Evolutionary conservation across 2,113 vertebrate genomes (phyloP).

Genomic region (Pyxicephalus adspersus): DNA sequence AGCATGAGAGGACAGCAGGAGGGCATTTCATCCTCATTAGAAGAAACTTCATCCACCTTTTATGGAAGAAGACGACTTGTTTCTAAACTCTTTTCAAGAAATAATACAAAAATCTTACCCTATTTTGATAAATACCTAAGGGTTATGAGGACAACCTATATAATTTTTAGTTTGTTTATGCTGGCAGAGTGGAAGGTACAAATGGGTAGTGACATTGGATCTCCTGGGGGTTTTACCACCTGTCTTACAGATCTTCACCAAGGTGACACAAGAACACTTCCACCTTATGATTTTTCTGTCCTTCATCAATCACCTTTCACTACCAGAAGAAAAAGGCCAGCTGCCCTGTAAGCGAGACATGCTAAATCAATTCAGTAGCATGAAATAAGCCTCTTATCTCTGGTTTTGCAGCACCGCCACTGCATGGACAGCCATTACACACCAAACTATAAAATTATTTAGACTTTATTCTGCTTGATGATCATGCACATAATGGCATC

Average conservation of each 20-base stretch:
- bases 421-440: background rate
- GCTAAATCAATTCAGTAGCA: slow-evolving; percentile 48
- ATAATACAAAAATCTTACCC: slow-evolving; percentile 39
- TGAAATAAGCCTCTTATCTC: slow-evolving; percentile 55
- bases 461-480: slow-evolving; percentile 7
- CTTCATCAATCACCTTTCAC: slow-evolving; percentile 27
- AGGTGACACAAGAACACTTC: slow-evolving; percentile 42
- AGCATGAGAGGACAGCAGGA: slow-evolving; percentile 26
- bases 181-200: slow-evolving; percentile 9
- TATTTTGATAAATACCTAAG: slow-evolving; percentile 40
- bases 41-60: slow-evolving; percentile 28
- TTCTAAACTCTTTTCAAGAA: slow-evolving; percentile 24
- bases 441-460: slow-evolving; percentile 21
- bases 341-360: slow-evolving; percentile 10
- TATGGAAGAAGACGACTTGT: slow-evolving; percentile 11
- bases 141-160: background rate
- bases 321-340: slow-evolving; percentile 16
- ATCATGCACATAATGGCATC: slow-evolving; percentile 8
- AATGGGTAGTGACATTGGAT: background rate
- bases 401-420: slow-evolving; percentile 44
- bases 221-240: background rate
- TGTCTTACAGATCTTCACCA: slow-evolving; percentile 7
- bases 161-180: slow-evolving; percentile 14
- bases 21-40: slow-evolving; percentile 53
- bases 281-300: slow-evolving; percentile 3